Conservation (phyloP, 2,113 vertebrate species). For the Girardinichthys multiradiatus region DNA sequence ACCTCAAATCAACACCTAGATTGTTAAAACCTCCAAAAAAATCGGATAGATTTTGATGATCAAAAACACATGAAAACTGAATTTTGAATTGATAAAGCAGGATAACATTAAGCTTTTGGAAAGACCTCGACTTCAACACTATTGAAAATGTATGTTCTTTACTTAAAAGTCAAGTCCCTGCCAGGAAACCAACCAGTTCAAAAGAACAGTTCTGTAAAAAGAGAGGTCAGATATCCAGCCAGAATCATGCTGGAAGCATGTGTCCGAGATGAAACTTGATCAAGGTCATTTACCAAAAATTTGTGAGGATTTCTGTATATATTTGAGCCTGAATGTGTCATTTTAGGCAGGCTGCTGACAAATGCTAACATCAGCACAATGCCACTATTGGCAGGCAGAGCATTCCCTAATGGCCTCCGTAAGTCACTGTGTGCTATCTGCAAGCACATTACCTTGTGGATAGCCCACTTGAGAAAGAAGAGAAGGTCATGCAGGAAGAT, state of each 20-base stretch:
- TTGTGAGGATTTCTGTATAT: too few relatives aligned
- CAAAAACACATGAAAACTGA: background rate
- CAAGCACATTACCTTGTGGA: constrained; percentile 65
- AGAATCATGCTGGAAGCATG: background rate
- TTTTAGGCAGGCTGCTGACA: constrained; percentile 18
- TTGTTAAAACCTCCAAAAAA: background rate
- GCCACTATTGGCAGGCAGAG: constrained; percentile 44
- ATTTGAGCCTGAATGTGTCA: background rate
- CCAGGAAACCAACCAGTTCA: background rate
- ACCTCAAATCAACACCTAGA: too few relatives aligned
- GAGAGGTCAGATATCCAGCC: background rate
- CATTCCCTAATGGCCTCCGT: constrained; percentile 59
- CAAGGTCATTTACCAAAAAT: background rate
- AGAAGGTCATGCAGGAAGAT: constrained; percentile 45
- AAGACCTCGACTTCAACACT: background rate
- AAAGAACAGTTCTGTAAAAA: background rate
- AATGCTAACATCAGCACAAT: constrained; percentile 42
- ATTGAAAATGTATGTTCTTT: too few relatives aligned
- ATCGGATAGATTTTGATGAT: background rate
- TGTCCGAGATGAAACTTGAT: background rate
- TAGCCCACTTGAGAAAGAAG: constrained; percentile 23
- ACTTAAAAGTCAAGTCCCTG: background rate
- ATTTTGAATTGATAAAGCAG: background rate
- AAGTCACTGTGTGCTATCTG: constrained; percentile 46
- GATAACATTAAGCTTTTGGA: background rate